Evolutionary conservation across 1,140 invertebrate genomes (phyloP).

Genomic region (Trichonephila inaurata): DNA sequence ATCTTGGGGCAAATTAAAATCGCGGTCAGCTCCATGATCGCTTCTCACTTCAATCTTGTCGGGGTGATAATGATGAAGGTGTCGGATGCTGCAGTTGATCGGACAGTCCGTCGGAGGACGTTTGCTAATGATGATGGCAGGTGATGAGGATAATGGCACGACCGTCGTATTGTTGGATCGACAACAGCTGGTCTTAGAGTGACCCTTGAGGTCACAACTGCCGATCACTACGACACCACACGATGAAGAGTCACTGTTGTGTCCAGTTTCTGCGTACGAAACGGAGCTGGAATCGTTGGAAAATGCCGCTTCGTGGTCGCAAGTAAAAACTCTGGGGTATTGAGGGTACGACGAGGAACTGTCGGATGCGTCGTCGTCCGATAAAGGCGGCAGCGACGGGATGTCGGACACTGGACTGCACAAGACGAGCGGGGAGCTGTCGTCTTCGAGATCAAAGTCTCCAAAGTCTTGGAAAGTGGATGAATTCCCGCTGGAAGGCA

Average conservation of each 20-base stretch:
- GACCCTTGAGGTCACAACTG: neutral
- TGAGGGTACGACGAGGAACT: constrained; percentile 52
- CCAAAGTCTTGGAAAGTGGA: constrained; percentile 78
- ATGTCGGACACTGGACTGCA: constrained; percentile 70
- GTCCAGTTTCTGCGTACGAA: neutral
- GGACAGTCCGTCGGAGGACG: constrained; percentile 61
- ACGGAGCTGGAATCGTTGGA: constrained; percentile 49
- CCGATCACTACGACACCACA: constrained; percentile 61
- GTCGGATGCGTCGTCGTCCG: constrained; percentile 61
- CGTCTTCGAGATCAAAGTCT: constrained; percentile 78
- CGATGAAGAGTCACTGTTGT: constrained; percentile 58
- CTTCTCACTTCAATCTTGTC: constrained; percentile 63
- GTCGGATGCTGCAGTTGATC: constrained; percentile 58
- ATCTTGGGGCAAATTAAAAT: neutral
- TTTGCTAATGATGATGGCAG: constrained; percentile 58
- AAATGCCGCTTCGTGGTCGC: constrained; percentile 32
- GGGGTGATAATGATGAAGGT: constrained; percentile 72
- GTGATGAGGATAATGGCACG: constrained; percentile 39
- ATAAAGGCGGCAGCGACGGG: constrained; percentile 8
- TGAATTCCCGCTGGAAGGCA: constrained; percentile 77
- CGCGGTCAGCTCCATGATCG: neutral
- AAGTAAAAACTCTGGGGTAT: constrained; percentile 41
- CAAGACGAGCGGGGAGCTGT: constrained; percentile 67
- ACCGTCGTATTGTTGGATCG: constrained; percentile 3
- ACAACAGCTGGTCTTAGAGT: neutral